Evolutionary conservation across 2,113 vertebrate species (phyloP).

Genomic region (Apeltes quadracus): DNA sequence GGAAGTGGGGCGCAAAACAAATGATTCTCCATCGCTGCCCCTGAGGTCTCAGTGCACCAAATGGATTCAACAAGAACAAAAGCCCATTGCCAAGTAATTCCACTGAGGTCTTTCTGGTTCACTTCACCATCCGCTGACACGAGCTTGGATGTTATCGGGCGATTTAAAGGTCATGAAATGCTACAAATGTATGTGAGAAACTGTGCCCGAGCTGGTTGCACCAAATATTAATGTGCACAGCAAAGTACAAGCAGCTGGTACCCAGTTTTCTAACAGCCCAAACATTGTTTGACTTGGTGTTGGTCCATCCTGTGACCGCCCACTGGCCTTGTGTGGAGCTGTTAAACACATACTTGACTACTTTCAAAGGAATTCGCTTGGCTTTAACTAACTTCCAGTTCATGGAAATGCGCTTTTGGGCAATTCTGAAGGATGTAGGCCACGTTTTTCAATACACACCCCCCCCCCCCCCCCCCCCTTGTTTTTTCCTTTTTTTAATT

Average conservation of each 20-base stretch:
- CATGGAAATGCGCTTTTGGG: neutral
- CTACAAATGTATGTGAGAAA: conserved; percentile 58
- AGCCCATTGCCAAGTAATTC: conserved; percentile 67
- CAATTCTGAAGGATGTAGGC: conserved; percentile 20
- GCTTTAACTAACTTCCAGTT: conserved; percentile 18
- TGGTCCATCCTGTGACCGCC: conserved; percentile 30
- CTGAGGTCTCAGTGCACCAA: conserved; percentile 54
- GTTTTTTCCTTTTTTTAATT: conserved; percentile 3
- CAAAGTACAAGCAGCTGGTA: conserved; percentile 60
- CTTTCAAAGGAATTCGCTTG: conserved; percentile 40
- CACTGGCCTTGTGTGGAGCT: conserved; percentile 28
- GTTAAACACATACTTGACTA: conserved; percentile 53
- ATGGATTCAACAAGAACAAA: conserved; percentile 68
- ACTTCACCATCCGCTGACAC: conserved; percentile 71
- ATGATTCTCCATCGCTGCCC: conserved; percentile 60
- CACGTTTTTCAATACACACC: conserved; percentile 14
- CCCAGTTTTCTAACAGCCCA: conserved; percentile 47
- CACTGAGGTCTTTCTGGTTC: conserved; percentile 69
- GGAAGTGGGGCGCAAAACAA: conserved; percentile 73
- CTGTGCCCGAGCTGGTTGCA: conserved; percentile 30
- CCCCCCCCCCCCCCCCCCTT: neutral
- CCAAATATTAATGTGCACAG: conserved; percentile 47
- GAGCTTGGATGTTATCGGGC: conserved; percentile 70
- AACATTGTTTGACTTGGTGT: conserved; percentile 45
- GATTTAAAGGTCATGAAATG: conserved; percentile 74